Percentiles rank a stretch among this genome's conserved stretches.
Conservation (phyloP, 2,113 vertebrate species). For the Atherinomorus stipes region DNA sequence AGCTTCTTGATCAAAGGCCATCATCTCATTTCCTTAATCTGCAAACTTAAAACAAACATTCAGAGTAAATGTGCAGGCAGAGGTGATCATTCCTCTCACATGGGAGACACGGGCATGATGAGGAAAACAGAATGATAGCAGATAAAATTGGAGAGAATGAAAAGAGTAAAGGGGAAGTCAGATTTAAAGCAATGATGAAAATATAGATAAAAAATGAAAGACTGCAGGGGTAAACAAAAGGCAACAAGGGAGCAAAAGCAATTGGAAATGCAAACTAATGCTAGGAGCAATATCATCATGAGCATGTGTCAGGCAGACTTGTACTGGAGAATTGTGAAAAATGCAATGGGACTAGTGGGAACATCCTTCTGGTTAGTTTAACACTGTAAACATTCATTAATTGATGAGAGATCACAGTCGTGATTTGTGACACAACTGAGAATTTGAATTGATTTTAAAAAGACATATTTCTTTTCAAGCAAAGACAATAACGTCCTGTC, state of each 20-base stretch:
- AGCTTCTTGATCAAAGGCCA: constrained; percentile 29
- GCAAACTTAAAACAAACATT: constrained; percentile 29
- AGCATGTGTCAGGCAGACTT: constrained; percentile 34
- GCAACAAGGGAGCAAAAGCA: constrained; percentile 37
- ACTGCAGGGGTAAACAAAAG: constrained; percentile 64
- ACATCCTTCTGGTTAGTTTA: constrained; percentile 9
- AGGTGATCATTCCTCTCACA: constrained; percentile 13
- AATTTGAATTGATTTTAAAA: background rate
- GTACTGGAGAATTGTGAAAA: constrained; percentile 12
- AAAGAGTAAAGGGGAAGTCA: constrained; percentile 26
- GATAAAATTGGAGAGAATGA: constrained; percentile 33
- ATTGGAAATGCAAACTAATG: constrained; percentile 62
- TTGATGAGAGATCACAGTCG: background rate
- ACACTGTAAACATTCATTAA: constrained; percentile 8
- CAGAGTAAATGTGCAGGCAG: constrained; percentile 33
- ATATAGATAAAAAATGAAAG: constrained; percentile 25
- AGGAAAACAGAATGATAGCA: constrained; percentile 5
- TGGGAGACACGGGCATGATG: background rate
- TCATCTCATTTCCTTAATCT: constrained; percentile 36
- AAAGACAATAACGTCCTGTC: background rate
- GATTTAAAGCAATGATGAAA: constrained; percentile 46
- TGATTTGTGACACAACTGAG: constrained; percentile 9
- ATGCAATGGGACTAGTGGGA: constrained; percentile 24
- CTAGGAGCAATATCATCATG: constrained; percentile 37
- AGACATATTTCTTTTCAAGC: background rate